Base-by-base conservation (phyloP, 2,888 invertebrate genomes). In the Aporophyla lueneburgensis region DNA sequence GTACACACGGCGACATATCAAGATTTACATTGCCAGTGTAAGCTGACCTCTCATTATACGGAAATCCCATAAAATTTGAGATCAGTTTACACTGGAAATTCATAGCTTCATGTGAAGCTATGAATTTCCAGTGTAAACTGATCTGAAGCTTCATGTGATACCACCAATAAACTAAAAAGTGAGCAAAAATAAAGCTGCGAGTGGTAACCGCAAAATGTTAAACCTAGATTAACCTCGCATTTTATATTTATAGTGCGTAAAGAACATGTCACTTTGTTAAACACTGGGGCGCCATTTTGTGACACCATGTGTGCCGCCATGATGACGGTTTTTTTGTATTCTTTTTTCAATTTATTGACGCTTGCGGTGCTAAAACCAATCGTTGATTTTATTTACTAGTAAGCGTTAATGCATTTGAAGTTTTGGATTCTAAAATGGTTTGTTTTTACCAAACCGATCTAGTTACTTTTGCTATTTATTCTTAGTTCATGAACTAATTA, bases 211-310 rank as follows among this genome's bases (percentile, higher is more conserved):
- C 87, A 84, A 86, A 79, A 82, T 84, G 67, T 87, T 80, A 78
- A 86, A 74, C 79, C 87, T 81, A 81, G 86, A 86, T 86, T 87
- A 87, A 62, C 74, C 70, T 51, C 65, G 58, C 61, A 62, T 79
- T 76, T 71, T 63, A 86, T 86, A 86, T 85, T 85, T 84, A 81
- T 83, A 74, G 59, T 72, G 71, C 71, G 76, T 81, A 84, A 84
- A 86, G 72, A 66, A 80, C 62, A 33, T 79, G 80, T 74, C 83
- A 85, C 61, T 67, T 78, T 79, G 74, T 82, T 73, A 74, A 82
- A 72, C 59, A 70, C 61, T 56, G 51, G 14, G 40, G 9, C 54
- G 58, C 71, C 51, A 78, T 81, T 81, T 80, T 78, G 63, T 81
- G 56, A 71, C 61, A 54, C 43, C 46, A 24, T 71, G n/a, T 49